Base-by-base conservation (phyloP, 37 sponge, comb jelly and placozoan genomes). In the Bolinopsis microptera region DNA sequence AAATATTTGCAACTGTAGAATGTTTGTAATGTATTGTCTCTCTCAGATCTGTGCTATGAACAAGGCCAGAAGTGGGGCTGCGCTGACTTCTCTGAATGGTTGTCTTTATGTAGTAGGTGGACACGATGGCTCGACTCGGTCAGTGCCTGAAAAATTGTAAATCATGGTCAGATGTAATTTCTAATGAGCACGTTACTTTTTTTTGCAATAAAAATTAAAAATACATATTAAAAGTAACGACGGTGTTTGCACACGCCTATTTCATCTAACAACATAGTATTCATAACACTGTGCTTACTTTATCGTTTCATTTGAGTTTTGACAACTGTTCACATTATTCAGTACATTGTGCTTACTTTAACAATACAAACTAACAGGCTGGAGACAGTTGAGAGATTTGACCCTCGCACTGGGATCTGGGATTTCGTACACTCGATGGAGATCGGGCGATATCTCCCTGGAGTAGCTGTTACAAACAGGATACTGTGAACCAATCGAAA, bases 361-460 rank as follows among this genome's bases (percentile, higher is more conserved):
- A n/a, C n/a, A n/a, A n/a, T n/a, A n/a, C n/a, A n/a, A n/a, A n/a
- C n/a, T n/a, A n/a, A n/a, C 61, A 38, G 90, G 22, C 24, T 86
- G 27, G 90, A 86, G 61, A 86, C 90, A n/a, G 90, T 86, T 0
- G 90, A 86, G 90, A 96, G 98, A 75, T 98, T 96, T 82, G 95
- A 98, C 69, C 97, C 99, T 2, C 75, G 93, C 13, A 93, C 74
- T 21, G 94, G 97, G 69, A 74, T 37, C 25, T 98, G 99, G 99
- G 69, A 83, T 40, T 94, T 94, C 61, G 94, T 98, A 31, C 90
- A 93, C 22, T 69, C 95, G 33, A 97, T 98, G 99, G 94, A 95
- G 37, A 92, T 95, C 24, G 96, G 95, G 40, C 94, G 99, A 23
- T 97, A 97, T 25, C 96, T 97, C 0, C 95, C 97, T 30, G 99